Conservation (phyloP, 2,113 vertebrate genomes). For the Bungarus multicinctus region DNA sequence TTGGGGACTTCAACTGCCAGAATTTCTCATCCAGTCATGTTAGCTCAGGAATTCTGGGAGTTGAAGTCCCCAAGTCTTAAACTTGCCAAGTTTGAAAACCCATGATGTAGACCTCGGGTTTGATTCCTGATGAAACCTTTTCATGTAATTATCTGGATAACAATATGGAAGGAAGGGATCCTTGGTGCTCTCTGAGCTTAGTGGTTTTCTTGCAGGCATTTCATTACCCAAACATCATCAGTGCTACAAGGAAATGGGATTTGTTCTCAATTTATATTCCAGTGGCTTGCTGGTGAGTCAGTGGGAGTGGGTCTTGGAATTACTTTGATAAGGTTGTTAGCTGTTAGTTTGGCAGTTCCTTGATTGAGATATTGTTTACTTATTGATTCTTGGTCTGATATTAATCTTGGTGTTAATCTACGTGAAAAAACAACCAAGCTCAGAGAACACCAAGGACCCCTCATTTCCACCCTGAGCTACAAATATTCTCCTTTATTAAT, state of each 20-base stretch:
- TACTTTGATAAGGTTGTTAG: background rate
- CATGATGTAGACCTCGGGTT: background rate
- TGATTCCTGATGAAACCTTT: background rate
- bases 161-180: background rate
- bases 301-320: background rate
- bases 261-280: background rate
- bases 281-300: background rate
- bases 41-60: too few relatives aligned
- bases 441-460: too few relatives aligned
- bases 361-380: too few relatives aligned
- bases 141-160: background rate
- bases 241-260: background rate
- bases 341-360: background rate
- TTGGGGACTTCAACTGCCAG: too few relatives aligned
- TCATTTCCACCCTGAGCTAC: too few relatives aligned
- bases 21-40: too few relatives aligned
- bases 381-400: too few relatives aligned
- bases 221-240: background rate
- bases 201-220: background rate
- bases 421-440: too few relatives aligned
- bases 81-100: too few relatives aligned
- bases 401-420: too few relatives aligned
- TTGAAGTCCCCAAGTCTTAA: too few relatives aligned
- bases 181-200: background rate
- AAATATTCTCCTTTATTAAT: too few relatives aligned